A percentile compares a stretch with the other conserved stretches of the same genome.
phyloP scores from a whole-genome alignment of 2,113 vertebrate species.

The Rhabdomys dilectus region DNA sequence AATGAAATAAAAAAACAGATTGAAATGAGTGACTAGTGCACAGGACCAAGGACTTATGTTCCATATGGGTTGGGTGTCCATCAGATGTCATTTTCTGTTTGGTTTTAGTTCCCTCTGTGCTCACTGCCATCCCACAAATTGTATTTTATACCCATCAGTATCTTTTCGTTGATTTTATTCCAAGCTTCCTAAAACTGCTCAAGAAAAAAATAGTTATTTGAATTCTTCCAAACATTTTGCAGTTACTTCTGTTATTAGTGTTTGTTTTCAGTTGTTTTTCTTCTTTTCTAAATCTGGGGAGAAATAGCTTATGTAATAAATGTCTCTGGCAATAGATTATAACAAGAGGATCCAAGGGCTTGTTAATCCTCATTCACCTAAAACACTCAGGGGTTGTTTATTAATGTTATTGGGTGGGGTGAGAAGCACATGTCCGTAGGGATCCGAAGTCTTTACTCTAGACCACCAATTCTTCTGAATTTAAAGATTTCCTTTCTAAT shows the following conservation, averaged over 20 bases:
- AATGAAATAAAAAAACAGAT: too few relatives aligned
- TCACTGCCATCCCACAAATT: neutral
- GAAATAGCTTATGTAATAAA: conserved; percentile 32
- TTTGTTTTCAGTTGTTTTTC: neutral
- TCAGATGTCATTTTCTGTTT: neutral
- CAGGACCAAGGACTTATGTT: neutral
- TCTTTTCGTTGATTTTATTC: neutral
- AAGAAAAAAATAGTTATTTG: neutral
- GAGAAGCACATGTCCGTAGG: neutral
- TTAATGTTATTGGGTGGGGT: neutral
- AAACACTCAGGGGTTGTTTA: neutral
- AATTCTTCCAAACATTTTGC: neutral
- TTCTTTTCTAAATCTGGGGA: neutral
- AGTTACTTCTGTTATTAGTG: neutral
- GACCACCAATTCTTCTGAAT: neutral
- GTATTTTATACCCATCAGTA: neutral
- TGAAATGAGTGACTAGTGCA: too few relatives aligned
- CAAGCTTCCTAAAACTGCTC: neutral
- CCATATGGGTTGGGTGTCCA: neutral
- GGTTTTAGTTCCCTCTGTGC: neutral
- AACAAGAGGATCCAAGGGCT: neutral
- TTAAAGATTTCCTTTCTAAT: neutral
- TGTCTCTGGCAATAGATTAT: neutral
- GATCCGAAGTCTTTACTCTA: neutral
- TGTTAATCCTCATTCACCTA: neutral